Base-by-base conservation (phyloP, 2,113 vertebrate species). In the Amblyopsis rosae region DNA sequence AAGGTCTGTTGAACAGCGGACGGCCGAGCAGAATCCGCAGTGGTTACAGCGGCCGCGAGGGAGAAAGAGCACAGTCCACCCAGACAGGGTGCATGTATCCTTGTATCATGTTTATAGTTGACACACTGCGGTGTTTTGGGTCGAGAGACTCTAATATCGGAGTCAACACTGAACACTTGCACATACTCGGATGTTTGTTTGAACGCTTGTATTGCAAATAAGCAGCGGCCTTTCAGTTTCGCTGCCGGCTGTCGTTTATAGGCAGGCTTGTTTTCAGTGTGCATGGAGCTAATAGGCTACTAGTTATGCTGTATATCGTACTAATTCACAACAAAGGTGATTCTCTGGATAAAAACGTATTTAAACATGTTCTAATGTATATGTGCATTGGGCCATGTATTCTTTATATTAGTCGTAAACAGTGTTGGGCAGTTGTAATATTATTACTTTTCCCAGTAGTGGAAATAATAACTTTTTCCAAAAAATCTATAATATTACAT, bases 111-210 rank as follows among this genome's bases (percentile, higher is more conserved):
- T 89, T 88, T 84, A 79, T 69, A 70, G 83, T 87, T 79, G 76
- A 91, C 79, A 91, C 86, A 82, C 41, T 62, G n/a, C 64, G 48
- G 75, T 88, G 85, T 89, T 86, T 86, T 76, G 81, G 87, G 83
- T 87, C 81, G 70, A 88, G 69, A 68, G 73, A 83, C 72, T 84
- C 76, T 77, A 81, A 76, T 69, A 76, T 67, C 79, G 77, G 66
- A 81, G 80, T 80, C 79, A 83, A 85, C 76, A 81, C 73, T 58
- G 16, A 13, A 63, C 75, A 65, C 77, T 77, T 64, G 69, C 35
- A 10, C 26, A 46, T 48, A 35, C 16, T 19, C 75, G 63, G 67
- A 48, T 76, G 70, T 74, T 82, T 87, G 76, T 85, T 82, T 82
- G 78, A 79, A 77, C 79, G 66, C 71, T 82, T 66, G 67, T 62